Evolutionary conservation across 2,888 invertebrate genomes (phyloP), one percentile per base, ranked within the genome.

Genomic region (Ceraclea dissimilis): DNA sequence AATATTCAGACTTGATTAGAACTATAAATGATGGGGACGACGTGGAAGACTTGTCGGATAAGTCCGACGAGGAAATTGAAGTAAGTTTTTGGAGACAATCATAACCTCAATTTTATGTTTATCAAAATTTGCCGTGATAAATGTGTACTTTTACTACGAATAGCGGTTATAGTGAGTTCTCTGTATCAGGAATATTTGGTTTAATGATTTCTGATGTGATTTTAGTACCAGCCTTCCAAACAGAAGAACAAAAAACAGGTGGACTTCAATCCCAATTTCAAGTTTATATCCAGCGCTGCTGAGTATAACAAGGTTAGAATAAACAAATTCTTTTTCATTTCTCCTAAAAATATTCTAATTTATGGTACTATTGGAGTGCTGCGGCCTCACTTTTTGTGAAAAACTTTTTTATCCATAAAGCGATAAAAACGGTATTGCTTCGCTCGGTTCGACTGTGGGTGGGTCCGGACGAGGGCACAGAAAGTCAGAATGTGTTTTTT

Each of bases 21-120:
- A 93, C 93, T 0, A 93, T 94, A 58, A 80, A 84, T 39, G 93
- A 93, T 60, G 88, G 87, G 62, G 86, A 89, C 54, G 87, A 89
- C 68, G 85, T 93, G 0, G 84, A 87, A 64, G 78, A 90, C 74
- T 85, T 82, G 62, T 90, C 90, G 0, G 88, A 88, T 66, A 84
- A 86, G 69, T 90, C 90, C 0, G 90, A 90, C 66, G 83, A 80
- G 57, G 91, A 91, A 79, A 73, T 86, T 20, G 89, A 90, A 71
- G 91, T 90, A 71, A 68, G 20, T 49, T 55, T 52, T 48, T 49
- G 17, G 19, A 20, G 1, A 17, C n/a, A n/a, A 26, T 8, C 17
- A 56, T 57, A 57, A 57, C 57, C 57, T 57, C 49, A 39, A 39
- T 8, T n/a, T 8, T 39, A n/a, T n/a, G n/a, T 26, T 31, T 33